Evolutionary conservation across 2,888 invertebrate species (phyloP).

Genomic region (Andrena dorsata): DNA sequence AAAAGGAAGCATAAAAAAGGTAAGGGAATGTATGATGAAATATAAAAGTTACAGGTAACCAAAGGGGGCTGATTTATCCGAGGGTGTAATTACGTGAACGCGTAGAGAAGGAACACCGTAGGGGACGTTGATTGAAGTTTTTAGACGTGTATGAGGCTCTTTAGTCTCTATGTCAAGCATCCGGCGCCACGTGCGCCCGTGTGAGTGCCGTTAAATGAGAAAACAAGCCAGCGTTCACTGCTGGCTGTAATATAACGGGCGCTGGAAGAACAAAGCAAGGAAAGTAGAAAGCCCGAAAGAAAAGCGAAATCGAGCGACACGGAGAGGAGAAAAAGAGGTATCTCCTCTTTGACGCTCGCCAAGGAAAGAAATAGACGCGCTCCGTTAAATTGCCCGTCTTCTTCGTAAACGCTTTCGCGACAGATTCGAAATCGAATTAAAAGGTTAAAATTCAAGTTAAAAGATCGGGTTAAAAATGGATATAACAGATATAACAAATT

Average conservation of each 20-base stretch:
- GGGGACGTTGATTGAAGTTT: slow-evolving; percentile 35
- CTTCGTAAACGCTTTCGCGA: not conserved
- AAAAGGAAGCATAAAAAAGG: not conserved
- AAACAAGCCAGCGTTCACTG: slow-evolving; percentile 36
- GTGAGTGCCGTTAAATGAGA: slow-evolving; percentile 19
- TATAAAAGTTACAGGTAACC: not conserved
- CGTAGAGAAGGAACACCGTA: not conserved
- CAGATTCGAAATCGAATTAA: not conserved
- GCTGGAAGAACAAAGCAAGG: slow-evolving; percentile 33
- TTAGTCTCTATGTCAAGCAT: slow-evolving; percentile 19
- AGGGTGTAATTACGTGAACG: slow-evolving; percentile 22
- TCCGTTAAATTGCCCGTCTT: slow-evolving; percentile 4
- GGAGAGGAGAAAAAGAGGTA: slow-evolving; percentile 8
- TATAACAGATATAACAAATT: too few relatives aligned
- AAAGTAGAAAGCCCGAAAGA: slow-evolving; percentile 29
- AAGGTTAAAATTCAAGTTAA: not conserved
- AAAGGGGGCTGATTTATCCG: slow-evolving; percentile 5
- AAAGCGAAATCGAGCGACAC: slow-evolving; percentile 38
- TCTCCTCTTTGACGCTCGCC: not conserved
- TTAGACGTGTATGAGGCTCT: slow-evolving; percentile 9
- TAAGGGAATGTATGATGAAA: not conserved
- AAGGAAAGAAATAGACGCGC: slow-evolving; percentile 11
- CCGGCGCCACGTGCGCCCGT: not conserved
- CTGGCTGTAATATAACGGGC: slow-evolving; percentile 34
- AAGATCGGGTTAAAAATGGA: too few relatives aligned